Evolutionary conservation across 2,888 invertebrate species (phyloP).

Genomic region (Yponomeuta malinellus): DNA sequence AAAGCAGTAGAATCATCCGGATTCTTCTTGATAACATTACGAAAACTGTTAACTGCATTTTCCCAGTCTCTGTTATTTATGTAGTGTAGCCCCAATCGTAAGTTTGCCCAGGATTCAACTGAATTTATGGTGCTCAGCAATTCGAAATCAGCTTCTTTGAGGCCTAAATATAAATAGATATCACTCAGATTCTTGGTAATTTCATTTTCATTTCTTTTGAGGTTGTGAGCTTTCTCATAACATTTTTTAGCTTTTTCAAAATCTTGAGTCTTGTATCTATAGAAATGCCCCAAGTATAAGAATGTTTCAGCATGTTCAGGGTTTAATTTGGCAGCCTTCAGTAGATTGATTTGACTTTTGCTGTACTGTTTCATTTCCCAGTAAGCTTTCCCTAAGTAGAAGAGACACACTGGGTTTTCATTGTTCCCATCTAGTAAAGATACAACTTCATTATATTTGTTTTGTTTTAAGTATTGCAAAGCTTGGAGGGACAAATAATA

Average conservation of each 20-base stretch:
- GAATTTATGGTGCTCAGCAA: constrained; percentile 72
- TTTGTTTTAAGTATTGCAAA: constrained; percentile 62
- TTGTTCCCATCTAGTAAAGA: constrained; percentile 60
- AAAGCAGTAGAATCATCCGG: constrained; percentile 84
- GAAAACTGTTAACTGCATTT: constrained; percentile 85
- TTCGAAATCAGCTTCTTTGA: constrained; percentile 79
- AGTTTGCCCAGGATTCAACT: constrained; percentile 84
- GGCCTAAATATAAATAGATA: constrained; percentile 80
- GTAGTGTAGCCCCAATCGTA: constrained; percentile 89
- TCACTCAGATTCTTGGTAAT: constrained; percentile 86
- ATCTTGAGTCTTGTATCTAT: constrained; percentile 78
- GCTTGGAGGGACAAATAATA: constrained; percentile 64
- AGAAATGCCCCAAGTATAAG: constrained; percentile 84
- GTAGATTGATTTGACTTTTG: constrained; percentile 77
- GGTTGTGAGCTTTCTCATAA: constrained; percentile 87
- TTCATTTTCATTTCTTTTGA: constrained; percentile 80
- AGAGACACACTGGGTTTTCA: constrained; percentile 69
- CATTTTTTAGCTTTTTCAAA: constrained; percentile 86
- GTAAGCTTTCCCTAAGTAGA: constrained; percentile 77
- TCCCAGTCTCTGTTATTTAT: constrained; percentile 82
- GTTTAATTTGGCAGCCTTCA: constrained; percentile 83
- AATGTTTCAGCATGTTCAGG: constrained; percentile 85
- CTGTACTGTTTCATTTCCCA: constrained; percentile 76
- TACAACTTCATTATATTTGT: constrained; percentile 72
- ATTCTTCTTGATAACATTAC: constrained; percentile 81